These are phyloP conservation scores for Samia ricini DNA, from an alignment of 1,140 invertebrate genomes.

Conservation along the genomic window DNA sequence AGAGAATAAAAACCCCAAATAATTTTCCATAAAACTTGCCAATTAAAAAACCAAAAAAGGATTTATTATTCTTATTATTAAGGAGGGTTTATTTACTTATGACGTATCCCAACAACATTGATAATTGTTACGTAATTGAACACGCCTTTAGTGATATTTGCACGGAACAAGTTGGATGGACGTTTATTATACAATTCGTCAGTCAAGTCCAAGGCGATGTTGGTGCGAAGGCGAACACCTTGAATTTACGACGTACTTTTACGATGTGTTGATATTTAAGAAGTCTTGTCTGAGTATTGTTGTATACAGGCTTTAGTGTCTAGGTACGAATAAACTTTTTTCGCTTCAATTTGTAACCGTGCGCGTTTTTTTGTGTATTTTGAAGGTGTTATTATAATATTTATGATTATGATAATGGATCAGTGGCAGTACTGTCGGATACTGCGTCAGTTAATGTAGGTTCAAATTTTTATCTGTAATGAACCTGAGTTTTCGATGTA, in stretches of 20 bases:
- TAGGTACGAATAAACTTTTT: neutral
- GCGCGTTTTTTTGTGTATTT: too few relatives aligned
- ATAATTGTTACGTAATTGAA: neutral
- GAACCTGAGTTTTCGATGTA: too few relatives aligned
- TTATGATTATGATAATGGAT: too few relatives aligned
- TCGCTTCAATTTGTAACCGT: too few relatives aligned
- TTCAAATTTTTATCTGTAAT: too few relatives aligned
- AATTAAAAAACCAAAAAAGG: too few relatives aligned
- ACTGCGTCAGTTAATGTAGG: too few relatives aligned
- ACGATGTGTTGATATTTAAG: neutral
- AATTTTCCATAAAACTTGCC: too few relatives aligned
- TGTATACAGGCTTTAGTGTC: neutral
- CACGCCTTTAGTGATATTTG: neutral
- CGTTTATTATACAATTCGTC: slow-evolving; percentile 1
- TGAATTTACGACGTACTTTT: slow-evolving; percentile 1
- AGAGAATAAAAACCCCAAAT: too few relatives aligned
- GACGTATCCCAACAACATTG: neutral
- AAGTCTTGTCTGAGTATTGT: neutral
- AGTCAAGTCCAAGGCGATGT: neutral
- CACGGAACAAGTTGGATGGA: neutral
- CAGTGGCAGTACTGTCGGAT: too few relatives aligned
- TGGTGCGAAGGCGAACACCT: neutral
- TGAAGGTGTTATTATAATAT: too few relatives aligned
- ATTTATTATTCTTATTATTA: too few relatives aligned
- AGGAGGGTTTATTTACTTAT: neutral